Evolutionary conservation across 2,113 vertebrate genomes (phyloP).

Genomic region (Salminus brasiliensis): DNA sequence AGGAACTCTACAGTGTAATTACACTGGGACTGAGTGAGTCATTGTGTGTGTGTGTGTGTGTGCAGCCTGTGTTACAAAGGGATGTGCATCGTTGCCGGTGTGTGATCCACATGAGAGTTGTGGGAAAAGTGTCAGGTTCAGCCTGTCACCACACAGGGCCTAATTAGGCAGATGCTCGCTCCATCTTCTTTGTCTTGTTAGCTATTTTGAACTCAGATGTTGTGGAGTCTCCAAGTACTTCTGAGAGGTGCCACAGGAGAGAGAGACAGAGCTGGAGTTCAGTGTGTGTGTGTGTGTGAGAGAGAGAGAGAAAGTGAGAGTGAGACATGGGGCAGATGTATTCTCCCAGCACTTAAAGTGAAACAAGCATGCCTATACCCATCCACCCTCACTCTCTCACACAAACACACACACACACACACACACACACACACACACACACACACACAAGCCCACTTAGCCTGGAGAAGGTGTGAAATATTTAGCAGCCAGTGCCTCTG

Average conservation of each 20-base stretch:
- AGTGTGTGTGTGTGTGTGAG: background rate
- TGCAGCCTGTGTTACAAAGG: constrained; percentile 53
- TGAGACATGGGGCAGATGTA: constrained; percentile 44
- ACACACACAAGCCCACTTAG: constrained; percentile 60
- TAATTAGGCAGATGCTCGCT: constrained; percentile 75
- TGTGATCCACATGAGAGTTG: constrained; percentile 52
- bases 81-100: constrained; percentile 52
- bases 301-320: background rate
- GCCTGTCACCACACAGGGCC: constrained; percentile 68
- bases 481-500: constrained; percentile 72
- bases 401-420: background rate
- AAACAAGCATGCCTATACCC: constrained; percentile 37
- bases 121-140: constrained; percentile 62
- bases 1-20: constrained; percentile 82
- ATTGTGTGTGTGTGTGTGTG: constrained; percentile 45
- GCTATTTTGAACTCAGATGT: constrained; percentile 78
- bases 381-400: too few species aligned
- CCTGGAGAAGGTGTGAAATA: constrained; percentile 77
- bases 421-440: constrained; percentile 3
- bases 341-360: constrained; percentile 47
- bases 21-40: constrained; percentile 58
- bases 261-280: background rate
- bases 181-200: constrained; percentile 74
- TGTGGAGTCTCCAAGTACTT: constrained; percentile 72
- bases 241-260: constrained; percentile 63